Evolutionary conservation across 2,797 vertebrate genomes (phyloP), one percentile per base, ranked within the genome.

Genomic region (Mastacembelus armatus): DNA sequence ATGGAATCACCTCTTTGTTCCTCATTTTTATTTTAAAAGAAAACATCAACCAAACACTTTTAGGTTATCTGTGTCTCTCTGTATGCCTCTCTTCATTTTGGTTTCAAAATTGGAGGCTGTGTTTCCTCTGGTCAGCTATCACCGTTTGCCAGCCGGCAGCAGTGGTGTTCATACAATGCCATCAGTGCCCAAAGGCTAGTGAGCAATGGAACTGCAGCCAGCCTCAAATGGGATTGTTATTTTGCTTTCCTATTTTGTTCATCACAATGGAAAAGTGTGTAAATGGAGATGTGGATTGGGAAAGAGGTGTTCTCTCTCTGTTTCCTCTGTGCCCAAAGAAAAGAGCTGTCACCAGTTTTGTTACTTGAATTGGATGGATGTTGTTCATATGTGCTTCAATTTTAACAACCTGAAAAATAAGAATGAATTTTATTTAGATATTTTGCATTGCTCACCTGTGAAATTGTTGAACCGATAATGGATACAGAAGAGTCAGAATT

Each of bases 151-250:
- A 64, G 61, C 39, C 24, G 14, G 42, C 42, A 12, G 58, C 1
- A 8, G 39, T 21, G 30, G 15, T 56, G 27, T 69, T 72, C 29
- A 7, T n/a, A n/a, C 47, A 4, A 19, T 27, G 14, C 24, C 70
- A 43, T 57, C 65, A 15, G 22, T 19, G 35, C 63, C 49, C 16
- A 7, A 40, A 58, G 58, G 44, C 32, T 24, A 19, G 15, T 7
- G 40, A 57, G 42, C 63, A 26, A 24, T 18, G 48, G 43, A 48
- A 67, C 59, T n/a, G 15, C 59, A 58, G 63, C 66, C 70, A 55
- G 48, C 36, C 39, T 71, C 19, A 73, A 66, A 70, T 74, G 59
- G 56, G 66, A 62, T 66, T 77, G 57, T 60, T 76, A 48, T 74
- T 78, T 70, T 48, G n/a, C n/a, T 61, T 55, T 63, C 24, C 45